Base-by-base conservation (phyloP, 2,113 vertebrate genomes). In the Falco punctatus region DNA sequence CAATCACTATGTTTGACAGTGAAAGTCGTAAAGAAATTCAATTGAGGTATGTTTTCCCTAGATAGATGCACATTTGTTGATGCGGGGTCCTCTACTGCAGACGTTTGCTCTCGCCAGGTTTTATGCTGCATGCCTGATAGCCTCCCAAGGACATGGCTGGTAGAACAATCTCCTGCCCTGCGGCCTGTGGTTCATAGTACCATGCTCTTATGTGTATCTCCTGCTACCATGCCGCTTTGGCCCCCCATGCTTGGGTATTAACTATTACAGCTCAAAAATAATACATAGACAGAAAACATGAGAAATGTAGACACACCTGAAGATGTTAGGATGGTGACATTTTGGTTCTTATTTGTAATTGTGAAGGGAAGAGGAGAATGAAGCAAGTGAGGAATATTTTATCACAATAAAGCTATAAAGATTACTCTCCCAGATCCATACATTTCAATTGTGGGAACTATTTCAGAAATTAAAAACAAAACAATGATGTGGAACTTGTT, bases 281-380 rank as follows among this genome's bases (percentile, higher is more conserved):
- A 30, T 1, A 2, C 46, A 62, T 9, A 24, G 19, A 11, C 26
- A n/a, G 15, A 42, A 52, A 30, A 15, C 32, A 15, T 5, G 24
- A 28, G 42, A 71, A n/a, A 35, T 28, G 32, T 10, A 54, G 19
- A 64, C 30, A 13, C 8, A 10, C 6, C 11, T 58, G 26, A 21
- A 58, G 27, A 24, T 4, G 2, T 30, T 32, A 12, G 3, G 15
- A 15, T 32, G 33, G 33, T 58, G 33, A 7, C 5, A 12, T 6
- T 48, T 67, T 20, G 15, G 1, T 11, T 44, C 38, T 3, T 10
- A 23, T 5, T 4, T 46, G 7, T 1, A 64, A 3, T 18, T 49
- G 51, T 20, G 27, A n/a, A n/a, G 9, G 30, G 10, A 67, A 18
- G n/a, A 51, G 58, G 19, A 51, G 13, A 66, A 49, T 49, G 15